phyloP scores from a whole-genome alignment of 2,888 invertebrate species.

The Heliothis peltigera region DNA sequence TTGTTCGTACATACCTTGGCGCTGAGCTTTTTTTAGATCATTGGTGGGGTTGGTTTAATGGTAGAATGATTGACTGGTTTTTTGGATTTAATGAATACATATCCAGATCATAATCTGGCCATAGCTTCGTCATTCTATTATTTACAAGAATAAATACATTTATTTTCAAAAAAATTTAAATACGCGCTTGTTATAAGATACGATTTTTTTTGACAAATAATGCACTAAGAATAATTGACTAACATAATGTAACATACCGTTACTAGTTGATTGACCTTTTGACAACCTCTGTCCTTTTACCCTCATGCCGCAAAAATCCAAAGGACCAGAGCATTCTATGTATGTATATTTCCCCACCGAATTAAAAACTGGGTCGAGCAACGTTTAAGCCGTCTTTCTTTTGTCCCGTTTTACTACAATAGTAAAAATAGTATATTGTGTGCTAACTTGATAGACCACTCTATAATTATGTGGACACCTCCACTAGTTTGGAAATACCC shows the following conservation, averaged over 20 bases:
- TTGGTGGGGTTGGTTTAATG: neutral
- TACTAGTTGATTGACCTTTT: too few relatives aligned
- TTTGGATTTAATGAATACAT: too few relatives aligned
- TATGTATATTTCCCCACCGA: slow-evolving; percentile 5
- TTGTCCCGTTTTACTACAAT: neutral
- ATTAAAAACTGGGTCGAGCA: neutral
- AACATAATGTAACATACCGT: too few relatives aligned
- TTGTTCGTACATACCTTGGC: too few relatives aligned
- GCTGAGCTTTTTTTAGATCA: neutral
- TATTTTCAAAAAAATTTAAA: too few relatives aligned
- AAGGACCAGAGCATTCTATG: neutral
- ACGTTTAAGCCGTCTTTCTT: slow-evolving; percentile 1
- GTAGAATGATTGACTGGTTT: too few relatives aligned
- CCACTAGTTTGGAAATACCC: neutral
- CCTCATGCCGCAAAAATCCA: slow-evolving; percentile 10
- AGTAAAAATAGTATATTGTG: slow-evolving; percentile 10
- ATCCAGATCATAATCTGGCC: too few relatives aligned
- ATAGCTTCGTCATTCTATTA: too few relatives aligned
- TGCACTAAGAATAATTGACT: too few relatives aligned
- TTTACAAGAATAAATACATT: too few relatives aligned
- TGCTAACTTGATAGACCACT: neutral
- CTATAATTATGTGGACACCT: neutral
- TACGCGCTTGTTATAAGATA: too few relatives aligned
- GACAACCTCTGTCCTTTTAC: neutral
- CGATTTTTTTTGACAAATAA: too few relatives aligned